Evolutionary conservation across 2,113 vertebrate genomes (phyloP), one percentile per base, ranked within the genome.

Genomic region (Brachyistius frenatus): DNA sequence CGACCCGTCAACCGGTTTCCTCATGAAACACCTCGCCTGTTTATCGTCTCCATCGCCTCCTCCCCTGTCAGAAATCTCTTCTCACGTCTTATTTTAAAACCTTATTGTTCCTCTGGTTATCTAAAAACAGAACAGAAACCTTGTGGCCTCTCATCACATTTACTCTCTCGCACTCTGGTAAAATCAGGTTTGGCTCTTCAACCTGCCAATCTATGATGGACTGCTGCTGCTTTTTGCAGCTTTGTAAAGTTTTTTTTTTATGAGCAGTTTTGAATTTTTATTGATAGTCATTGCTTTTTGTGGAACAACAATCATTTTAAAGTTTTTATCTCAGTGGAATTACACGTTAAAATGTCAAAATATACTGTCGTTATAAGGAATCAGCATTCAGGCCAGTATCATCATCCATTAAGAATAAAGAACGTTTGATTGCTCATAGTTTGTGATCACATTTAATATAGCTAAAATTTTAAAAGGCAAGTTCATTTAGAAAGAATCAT

Each of bases 41-140:
- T 83, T 79, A 60, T 56, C 32, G 74, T 81, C 69, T 60, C 44
- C 1, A 33, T 74, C 61, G 32, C 68, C 58, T 74, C 37, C 41
- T 50, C 80, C 41, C 64, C 37, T 31, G 53, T 54, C 14, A 81
- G 68, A 55, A 60, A 56, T 23, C 23, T 23, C 36, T 13, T 3
- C 15, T 37, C 53, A 16, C 53, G 53, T 47, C 36, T 60, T 35
- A 44, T 66, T 71, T 52, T 23, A 33, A 1, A 78, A 32, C 32
- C 7, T 57, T 14, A 54, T 23, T 14, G 23, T 11, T 23, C 4
- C 1, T 46, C 37, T 46, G 54, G 55, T 13, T 68, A 7, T 7
- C 6, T 31, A 41, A 54, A 6, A 33, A 65, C 31, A 7, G 41
- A 13, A 23, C 23, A 23, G 23, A 23, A 23, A 23, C 23, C 1